phyloP scores from a whole-genome alignment of 2,113 vertebrate species.

The Neomonachus schauinslandi region DNA sequence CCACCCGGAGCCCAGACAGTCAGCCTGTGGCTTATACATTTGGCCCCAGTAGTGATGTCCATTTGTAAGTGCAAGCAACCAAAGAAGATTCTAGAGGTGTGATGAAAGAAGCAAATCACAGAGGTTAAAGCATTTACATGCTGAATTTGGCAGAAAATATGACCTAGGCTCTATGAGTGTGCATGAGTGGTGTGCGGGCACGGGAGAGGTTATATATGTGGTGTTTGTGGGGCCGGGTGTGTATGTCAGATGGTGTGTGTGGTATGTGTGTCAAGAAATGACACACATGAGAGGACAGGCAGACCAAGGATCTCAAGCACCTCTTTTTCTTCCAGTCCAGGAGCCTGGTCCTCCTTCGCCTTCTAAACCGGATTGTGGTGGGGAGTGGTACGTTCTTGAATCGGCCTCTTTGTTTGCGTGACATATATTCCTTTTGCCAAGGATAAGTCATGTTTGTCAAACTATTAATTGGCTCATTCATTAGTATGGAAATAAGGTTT shows the following conservation, averaged over 20 bases:
- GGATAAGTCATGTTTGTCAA: slow-evolving; percentile 70
- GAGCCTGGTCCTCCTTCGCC: slow-evolving; percentile 49
- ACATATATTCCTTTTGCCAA: slow-evolving; percentile 68
- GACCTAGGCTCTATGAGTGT: not conserved
- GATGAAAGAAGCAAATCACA: not conserved
- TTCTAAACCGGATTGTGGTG: slow-evolving; percentile 51
- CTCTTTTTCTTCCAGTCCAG: not conserved
- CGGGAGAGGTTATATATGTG: not conserved
- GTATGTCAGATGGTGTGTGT: not conserved
- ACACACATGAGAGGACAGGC: not conserved
- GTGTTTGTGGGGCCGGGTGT: not conserved
- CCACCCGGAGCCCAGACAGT: not conserved
- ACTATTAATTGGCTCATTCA: slow-evolving; percentile 73
- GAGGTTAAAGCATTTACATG: not conserved
- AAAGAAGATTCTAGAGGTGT: not conserved
- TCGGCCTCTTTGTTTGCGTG: slow-evolving; percentile 68
- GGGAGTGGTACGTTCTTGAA: slow-evolving; percentile 50
- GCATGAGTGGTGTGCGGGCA: not conserved
- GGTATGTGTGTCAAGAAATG: not conserved
- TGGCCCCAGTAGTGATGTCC: not conserved
- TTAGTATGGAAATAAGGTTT: slow-evolving; percentile 74
- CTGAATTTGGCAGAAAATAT: not conserved
- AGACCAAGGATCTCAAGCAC: not conserved
- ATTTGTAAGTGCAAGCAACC: not conserved
- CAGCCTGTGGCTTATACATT: not conserved